Conservation (phyloP, 1,140 invertebrate species). For the Brachionus manjavacas region DNA sequence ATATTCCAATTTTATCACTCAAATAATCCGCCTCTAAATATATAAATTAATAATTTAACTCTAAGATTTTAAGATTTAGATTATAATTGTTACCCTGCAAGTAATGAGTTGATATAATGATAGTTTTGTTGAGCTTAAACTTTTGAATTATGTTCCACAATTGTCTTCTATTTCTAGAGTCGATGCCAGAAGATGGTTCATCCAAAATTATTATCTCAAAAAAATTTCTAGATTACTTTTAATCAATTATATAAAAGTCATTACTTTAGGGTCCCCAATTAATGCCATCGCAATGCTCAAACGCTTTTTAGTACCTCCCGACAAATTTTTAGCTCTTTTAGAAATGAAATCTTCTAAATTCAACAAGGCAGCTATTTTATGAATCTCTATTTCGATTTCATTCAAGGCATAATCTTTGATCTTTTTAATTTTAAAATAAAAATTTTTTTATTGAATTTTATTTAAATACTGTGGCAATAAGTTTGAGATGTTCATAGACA, state of each 20-base stretch:
- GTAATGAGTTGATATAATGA: conserved; percentile 41
- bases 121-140: conserved; percentile 11
- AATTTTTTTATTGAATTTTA: not conserved
- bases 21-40: conserved; percentile 64
- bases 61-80: too few species aligned
- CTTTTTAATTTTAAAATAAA: not conserved
- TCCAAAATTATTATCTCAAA: conserved; percentile 47
- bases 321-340: conserved; percentile 60
- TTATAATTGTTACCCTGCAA: conserved; percentile 13
- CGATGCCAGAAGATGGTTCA: conserved; percentile 45
- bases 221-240: not conserved
- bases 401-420: not conserved
- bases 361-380: not conserved
- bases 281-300: conserved; percentile 17
- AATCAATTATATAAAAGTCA: not conserved
- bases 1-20: conserved; percentile 67
- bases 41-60: not conserved
- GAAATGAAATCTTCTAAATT: not conserved
- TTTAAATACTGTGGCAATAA: conserved; percentile 65
- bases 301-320: conserved; percentile 12
- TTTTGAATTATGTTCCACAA: conserved; percentile 44
- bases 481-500: conserved; percentile 81
- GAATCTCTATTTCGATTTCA: not conserved
- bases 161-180: conserved; percentile 44
- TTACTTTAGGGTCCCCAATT: conserved; percentile 19